Percentiles rank a stretch among this genome's conserved stretches.
Evolutionary conservation across 2,113 vertebrate species (phyloP).

Genomic region (Epinephelus moara): DNA sequence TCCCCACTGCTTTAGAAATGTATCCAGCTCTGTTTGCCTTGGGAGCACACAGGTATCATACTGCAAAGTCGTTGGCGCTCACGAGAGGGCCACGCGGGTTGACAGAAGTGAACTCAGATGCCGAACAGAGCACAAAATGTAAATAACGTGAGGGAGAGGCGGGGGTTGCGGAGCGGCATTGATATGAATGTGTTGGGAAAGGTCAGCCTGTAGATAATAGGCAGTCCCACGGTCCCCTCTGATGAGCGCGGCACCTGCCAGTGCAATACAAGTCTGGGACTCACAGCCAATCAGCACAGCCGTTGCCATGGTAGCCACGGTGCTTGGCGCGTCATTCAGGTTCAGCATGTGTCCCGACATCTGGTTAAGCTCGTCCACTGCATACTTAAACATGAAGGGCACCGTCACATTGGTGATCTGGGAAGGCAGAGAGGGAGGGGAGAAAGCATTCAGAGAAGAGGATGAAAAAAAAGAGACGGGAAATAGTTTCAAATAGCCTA

Average conservation of each 20-base stretch:
- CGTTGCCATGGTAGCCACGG: constrained; percentile 96
- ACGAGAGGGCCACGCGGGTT: constrained; percentile 35
- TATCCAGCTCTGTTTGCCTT: constrained; percentile 39
- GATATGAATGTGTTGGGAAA: constrained; percentile 78
- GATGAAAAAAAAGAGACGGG: background rate
- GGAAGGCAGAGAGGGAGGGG: constrained; percentile 46
- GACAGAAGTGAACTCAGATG: constrained; percentile 50
- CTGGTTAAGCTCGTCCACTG: constrained; percentile 97
- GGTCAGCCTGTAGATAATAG: constrained; percentile 83
- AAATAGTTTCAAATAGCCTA: constrained; percentile 47
- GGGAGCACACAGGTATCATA: constrained; percentile 33
- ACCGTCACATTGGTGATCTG: constrained; percentile 96
- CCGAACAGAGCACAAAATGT: constrained; percentile 46
- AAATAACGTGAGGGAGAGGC: constrained; percentile 63
- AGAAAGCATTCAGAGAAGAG: constrained; percentile 42
- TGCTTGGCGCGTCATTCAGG: constrained; percentile 93
- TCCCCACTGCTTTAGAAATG: constrained; percentile 44
- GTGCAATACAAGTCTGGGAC: constrained; percentile 84
- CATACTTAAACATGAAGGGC: constrained; percentile 99
- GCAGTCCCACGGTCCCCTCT: constrained; percentile 73
- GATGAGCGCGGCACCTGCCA: constrained; percentile 79
- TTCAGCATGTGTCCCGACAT: constrained; percentile 95
- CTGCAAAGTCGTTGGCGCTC: constrained; percentile 33
- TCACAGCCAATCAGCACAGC: constrained; percentile 97
- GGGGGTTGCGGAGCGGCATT: constrained; percentile 62